Evolutionary conservation across 2,113 vertebrate species (phyloP), one percentile per base, ranked within the genome.

Genomic region (Equus przewalskii): DNA sequence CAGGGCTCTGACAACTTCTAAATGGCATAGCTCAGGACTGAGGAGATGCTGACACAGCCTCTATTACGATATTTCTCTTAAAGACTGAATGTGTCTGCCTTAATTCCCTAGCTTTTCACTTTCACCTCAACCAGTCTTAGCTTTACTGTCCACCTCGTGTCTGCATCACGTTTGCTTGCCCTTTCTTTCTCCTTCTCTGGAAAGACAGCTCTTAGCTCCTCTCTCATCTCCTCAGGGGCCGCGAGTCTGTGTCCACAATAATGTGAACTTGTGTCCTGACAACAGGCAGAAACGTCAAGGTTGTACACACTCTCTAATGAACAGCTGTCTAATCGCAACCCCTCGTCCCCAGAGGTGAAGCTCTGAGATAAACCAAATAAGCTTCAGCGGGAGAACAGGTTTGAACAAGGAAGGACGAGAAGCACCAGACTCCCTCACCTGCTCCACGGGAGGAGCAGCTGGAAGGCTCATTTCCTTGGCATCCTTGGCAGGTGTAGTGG

Each of bases 401-500:
- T 11, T 78, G 83, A 82, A 24, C 10, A 22, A 54, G 3, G 82
- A 18, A 5, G 51, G n/a, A n/a, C n/a, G n/a, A n/a, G n/a, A n/a
- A n/a, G n/a, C n/a, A n/a, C n/a, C n/a, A n/a, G n/a, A n/a, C n/a
- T n/a, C n/a, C n/a, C n/a, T n/a, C n/a, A n/a, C n/a, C n/a, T n/a
- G n/a, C n/a, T n/a, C n/a, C n/a, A n/a, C n/a, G n/a, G n/a, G n/a
- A n/a, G n/a, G n/a, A 83, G 76, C 99, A 99, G 97, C 98, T 99
- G 96, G 99, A 98, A 51, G 99, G 99, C 44, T 99, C 99, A 28
- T 98, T 99, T 79, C 99, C 99, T 46, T 75, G 97, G 36, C 99
- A 99, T n/a, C 98, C 98, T 0, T 98, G 97, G 98, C 99, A 99
- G 92, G 99, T 99, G 93, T 99, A 98, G 97, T 99, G 99, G 98